Evolutionary conservation across 2,888 invertebrate genomes (phyloP).

Genomic region (Malacosoma neustria): DNA sequence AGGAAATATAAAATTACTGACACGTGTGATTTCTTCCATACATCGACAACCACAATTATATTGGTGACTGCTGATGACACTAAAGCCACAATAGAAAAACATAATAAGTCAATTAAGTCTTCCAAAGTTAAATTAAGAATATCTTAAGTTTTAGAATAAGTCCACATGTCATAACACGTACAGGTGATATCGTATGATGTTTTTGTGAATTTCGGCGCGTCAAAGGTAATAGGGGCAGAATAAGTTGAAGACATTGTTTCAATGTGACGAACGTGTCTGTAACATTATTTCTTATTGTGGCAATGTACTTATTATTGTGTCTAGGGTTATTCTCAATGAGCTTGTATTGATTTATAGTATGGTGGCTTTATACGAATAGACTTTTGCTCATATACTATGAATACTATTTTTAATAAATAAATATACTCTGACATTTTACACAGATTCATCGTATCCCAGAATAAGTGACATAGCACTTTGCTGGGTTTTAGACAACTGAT

Average conservation of each 20-base stretch:
- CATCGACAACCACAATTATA: too few relatives aligned
- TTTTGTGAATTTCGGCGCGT: slow-evolving; percentile 43
- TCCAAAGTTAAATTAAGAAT: too few relatives aligned
- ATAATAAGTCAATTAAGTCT: too few relatives aligned
- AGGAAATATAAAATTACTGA: too few relatives aligned
- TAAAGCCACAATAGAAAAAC: too few relatives aligned
- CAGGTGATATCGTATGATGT: slow-evolving; percentile 42
- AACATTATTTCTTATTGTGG: too few relatives aligned
- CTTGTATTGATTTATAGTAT: background rate
- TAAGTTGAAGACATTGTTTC: slow-evolving; percentile 47
- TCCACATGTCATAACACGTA: slow-evolving; percentile 45
- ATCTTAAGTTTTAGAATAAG: too few relatives aligned
- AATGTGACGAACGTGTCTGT: slow-evolving; percentile 24
- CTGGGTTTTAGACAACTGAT: too few relatives aligned
- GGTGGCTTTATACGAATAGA: background rate
- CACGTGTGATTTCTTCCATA: too few relatives aligned
- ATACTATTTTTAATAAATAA: background rate
- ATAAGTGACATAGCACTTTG: background rate
- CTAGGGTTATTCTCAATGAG: background rate
- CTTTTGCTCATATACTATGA: background rate
- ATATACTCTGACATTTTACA: background rate
- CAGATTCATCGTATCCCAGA: too few relatives aligned
- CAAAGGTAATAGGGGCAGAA: slow-evolving; percentile 44
- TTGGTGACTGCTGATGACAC: too few relatives aligned
- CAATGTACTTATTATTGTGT: too few relatives aligned